These are phyloP conservation scores for Nemopilema nomurai DNA, from an alignment of 30 jellyfish, hydroid and myxozoan species.

Conservation along the genomic window DNA sequence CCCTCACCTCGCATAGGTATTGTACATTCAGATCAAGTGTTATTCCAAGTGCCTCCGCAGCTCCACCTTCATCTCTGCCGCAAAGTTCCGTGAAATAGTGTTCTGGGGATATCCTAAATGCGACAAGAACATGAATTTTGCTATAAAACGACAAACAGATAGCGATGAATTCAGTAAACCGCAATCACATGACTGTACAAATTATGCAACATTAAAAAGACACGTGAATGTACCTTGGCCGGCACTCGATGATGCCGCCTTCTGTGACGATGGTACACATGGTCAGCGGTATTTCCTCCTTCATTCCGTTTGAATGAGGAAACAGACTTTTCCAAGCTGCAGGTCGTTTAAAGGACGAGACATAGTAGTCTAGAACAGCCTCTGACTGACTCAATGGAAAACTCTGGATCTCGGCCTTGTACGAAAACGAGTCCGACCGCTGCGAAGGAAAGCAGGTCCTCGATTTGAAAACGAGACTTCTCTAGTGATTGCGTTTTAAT, in stretches of 20 bases:
- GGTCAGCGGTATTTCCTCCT: conserved; percentile 52
- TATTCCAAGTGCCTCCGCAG: conserved; percentile 83
- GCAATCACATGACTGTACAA: no score
- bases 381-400: conserved; percentile 55
- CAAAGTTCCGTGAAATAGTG: conserved; percentile 83
- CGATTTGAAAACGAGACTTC: no score
- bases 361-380: conserved; percentile 56
- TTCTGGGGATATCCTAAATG: conserved; percentile 80
- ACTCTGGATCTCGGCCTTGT: conserved; percentile 68
- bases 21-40: conserved; percentile 79
- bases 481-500: no score
- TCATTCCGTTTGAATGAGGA: conserved; percentile 80
- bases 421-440: conserved; percentile 37
- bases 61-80: conserved; percentile 51
- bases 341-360: conserved; percentile 63
- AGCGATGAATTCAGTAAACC: no score
- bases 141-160: no score
- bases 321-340: conserved; percentile 66
- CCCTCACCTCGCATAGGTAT: conserved; percentile 86
- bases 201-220: no score
- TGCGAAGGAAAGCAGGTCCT: conserved; percentile 1
- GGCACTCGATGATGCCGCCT: conserved; percentile 83
- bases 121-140: background rate
- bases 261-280: conserved; percentile 78
- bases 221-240: conserved; percentile 95